These are phyloP conservation scores for Caenorhabditis japonica DNA, from an alignment of 2,888 invertebrate genomes.

Conservation along the genomic window DNA sequence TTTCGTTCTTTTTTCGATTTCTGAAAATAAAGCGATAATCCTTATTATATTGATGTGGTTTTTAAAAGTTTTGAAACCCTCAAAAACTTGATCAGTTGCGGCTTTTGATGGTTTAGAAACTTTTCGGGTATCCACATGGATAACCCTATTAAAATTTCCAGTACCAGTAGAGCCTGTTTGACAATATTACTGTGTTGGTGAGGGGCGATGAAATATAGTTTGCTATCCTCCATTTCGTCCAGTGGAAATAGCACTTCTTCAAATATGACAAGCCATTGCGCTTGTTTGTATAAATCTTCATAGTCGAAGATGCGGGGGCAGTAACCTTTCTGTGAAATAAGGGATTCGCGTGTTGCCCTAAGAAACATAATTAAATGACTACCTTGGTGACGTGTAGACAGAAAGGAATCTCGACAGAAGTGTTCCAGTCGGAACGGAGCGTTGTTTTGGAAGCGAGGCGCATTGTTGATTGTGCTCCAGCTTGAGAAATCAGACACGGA, in stretches of 20 bases:
- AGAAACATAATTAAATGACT: background rate
- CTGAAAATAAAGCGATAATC: slow-evolving; percentile 2
- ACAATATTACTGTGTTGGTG: slow-evolving; percentile 40
- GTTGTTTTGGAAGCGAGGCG: slow-evolving; percentile 31
- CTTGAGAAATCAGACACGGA: slow-evolving; percentile 50
- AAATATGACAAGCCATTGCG: slow-evolving; percentile 42
- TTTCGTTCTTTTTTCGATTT: slow-evolving; percentile 29
- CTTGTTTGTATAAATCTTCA: slow-evolving; percentile 41
- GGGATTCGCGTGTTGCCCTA: background rate
- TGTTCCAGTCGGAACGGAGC: slow-evolving; percentile 41
- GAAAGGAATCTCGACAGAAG: slow-evolving; percentile 50
- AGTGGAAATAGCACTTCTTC: slow-evolving; percentile 49
- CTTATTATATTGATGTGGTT: background rate
- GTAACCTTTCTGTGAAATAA: slow-evolving; percentile 24
- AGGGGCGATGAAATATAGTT: slow-evolving; percentile 40
- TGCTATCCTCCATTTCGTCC: slow-evolving; percentile 34
- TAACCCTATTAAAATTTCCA: background rate
- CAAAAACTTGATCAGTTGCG: background rate
- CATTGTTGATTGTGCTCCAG: slow-evolving; percentile 52
- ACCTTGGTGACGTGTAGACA: slow-evolving; percentile 47
- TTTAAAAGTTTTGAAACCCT: background rate
- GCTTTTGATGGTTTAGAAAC: background rate
- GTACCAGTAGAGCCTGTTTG: slow-evolving; percentile 33
- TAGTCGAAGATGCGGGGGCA: slow-evolving; percentile 47
- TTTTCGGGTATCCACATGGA: too few species aligned